phyloP scores from a whole-genome alignment of 2,113 vertebrate genomes.

The Hystrix cristata region DNA sequence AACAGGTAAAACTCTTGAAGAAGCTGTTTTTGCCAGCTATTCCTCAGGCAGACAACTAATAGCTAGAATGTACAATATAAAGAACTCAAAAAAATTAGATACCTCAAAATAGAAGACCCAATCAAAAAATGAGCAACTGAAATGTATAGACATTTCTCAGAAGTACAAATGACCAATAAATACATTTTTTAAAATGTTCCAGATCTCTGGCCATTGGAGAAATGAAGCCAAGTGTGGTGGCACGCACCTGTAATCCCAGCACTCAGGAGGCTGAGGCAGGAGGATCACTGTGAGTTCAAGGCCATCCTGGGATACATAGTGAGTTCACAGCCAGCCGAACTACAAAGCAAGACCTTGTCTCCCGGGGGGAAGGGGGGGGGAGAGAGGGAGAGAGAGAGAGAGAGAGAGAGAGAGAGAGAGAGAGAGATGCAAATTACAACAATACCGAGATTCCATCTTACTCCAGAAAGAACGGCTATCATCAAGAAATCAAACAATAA shows the following conservation, averaged over 20 bases:
- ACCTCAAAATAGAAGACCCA: background rate
- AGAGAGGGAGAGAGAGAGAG: accelerated
- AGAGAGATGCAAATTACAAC: background rate
- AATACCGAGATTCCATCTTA: background rate
- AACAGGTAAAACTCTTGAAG: background rate
- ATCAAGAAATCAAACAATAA: background rate
- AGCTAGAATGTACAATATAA: background rate
- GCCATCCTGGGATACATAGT: background rate
- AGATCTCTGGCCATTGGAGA: background rate
- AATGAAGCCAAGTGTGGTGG: background rate
- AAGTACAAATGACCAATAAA: background rate
- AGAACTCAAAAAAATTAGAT: background rate
- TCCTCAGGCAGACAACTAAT: background rate
- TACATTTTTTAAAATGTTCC: background rate
- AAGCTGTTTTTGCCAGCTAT: background rate
- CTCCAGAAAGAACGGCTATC: background rate
- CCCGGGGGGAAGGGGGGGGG: background rate
- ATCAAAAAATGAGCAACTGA: background rate
- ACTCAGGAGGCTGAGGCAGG: background rate
- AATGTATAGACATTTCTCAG: background rate
- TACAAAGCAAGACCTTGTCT: background rate
- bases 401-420: background rate
- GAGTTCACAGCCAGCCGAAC: background rate
- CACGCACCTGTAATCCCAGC: background rate
- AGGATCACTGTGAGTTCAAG: background rate